Percentiles rank a stretch among this genome's conserved stretches.
These are phyloP conservation scores for Bradypodion ventrale DNA, from an alignment of 2,797 vertebrate species.

Conservation along the genomic window DNA sequence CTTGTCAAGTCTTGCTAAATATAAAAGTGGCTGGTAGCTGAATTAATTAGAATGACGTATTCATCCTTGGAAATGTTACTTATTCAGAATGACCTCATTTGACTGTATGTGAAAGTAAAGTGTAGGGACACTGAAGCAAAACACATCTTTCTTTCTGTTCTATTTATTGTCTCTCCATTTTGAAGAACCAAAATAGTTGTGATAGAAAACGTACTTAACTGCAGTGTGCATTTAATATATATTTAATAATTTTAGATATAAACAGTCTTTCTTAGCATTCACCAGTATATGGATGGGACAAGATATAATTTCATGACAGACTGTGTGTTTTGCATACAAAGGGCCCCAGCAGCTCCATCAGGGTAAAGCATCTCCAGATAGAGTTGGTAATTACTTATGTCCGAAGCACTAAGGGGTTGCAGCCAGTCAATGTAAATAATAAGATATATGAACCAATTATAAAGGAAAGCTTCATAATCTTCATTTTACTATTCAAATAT, in stretches of 20 bases:
- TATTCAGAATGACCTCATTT: conserved; percentile 20
- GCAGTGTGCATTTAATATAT: neutral
- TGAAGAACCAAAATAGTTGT: neutral
- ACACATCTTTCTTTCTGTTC: neutral
- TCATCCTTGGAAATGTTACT: neutral
- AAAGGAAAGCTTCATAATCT: too few species aligned
- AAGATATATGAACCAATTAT: neutral
- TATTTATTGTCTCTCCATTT: neutral
- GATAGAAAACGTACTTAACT: neutral
- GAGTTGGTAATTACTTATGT: neutral
- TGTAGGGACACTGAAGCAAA: neutral
- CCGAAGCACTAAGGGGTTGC: neutral
- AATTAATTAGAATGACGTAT: conserved; percentile 25
- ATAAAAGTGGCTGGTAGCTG: conserved; percentile 21
- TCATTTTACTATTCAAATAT: neutral
- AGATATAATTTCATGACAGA: neutral
- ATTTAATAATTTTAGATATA: too few species aligned
- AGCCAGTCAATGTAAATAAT: neutral
- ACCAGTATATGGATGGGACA: neutral
- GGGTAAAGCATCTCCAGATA: neutral
- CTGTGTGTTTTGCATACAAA: neutral
- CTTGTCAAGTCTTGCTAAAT: conserved; percentile 50
- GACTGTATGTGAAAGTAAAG: neutral
- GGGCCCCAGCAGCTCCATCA: too few species aligned
- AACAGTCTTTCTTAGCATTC: neutral